Evolutionary conservation across 2,797 vertebrate species (phyloP).

Genomic region (Coregonus sp.): DNA sequence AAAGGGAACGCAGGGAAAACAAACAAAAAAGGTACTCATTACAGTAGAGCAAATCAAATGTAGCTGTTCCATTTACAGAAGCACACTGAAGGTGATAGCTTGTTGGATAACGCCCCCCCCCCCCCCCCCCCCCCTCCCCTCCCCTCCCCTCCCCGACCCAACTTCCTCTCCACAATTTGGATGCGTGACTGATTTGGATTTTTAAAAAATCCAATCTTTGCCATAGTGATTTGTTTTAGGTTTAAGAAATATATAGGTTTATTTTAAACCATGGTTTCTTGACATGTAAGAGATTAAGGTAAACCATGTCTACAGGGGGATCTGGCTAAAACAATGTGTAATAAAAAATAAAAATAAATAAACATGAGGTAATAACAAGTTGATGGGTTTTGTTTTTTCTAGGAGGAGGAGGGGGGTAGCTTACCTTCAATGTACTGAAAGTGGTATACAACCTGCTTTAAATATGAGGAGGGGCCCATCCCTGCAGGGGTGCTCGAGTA

Average conservation of each 20-base stretch:
- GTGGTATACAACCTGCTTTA: slow-evolving; percentile 92
- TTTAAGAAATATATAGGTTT: no score
- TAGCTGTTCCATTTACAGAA: slow-evolving; percentile 75
- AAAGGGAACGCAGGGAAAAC: slow-evolving; percentile 9
- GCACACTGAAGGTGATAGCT: slow-evolving; percentile 86
- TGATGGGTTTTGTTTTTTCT: neutral
- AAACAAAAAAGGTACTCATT: slow-evolving; percentile 14
- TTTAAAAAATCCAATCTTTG: neutral
- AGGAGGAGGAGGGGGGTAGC: slow-evolving; percentile 54
- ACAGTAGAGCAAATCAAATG: slow-evolving; percentile 74
- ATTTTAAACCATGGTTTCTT: no score
- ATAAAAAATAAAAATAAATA: neutral
- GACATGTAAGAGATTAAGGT: neutral
- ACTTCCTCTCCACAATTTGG: no score
- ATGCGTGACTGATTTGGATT: neutral
- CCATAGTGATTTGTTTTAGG: no score
- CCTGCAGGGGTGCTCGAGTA: slow-evolving; percentile 89
- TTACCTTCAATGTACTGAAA: slow-evolving; percentile 95
- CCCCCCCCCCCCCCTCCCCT: neutral
- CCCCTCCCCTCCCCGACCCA: neutral
- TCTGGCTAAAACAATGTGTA: neutral
- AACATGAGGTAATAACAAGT: neutral
- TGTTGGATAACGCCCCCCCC: neutral
- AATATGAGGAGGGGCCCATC: slow-evolving; percentile 84
- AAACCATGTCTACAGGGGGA: neutral